phyloP scores from a whole-genome alignment of 2,113 vertebrate genomes.

The Anolis sagrei region DNA sequence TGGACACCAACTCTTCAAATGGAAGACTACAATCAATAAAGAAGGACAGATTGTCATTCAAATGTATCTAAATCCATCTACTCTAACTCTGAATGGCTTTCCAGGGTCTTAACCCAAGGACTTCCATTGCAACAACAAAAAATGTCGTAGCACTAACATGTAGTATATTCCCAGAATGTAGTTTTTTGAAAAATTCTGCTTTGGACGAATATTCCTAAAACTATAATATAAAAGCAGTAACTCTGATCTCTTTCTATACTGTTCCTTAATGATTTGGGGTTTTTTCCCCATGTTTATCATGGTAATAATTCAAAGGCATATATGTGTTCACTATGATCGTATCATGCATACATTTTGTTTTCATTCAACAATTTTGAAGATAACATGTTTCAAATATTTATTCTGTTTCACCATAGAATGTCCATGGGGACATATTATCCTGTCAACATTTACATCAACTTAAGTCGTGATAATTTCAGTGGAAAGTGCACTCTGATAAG shows the following conservation, averaged over 20 bases:
- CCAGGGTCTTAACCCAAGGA: neutral
- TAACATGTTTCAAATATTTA: neutral
- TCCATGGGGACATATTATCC: neutral
- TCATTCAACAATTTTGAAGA: neutral
- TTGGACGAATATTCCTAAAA: neutral
- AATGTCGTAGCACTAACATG: neutral
- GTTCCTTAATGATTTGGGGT: no score
- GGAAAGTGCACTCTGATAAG: neutral
- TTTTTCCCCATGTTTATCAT: no score
- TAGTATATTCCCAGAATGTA: neutral
- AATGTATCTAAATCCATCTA: neutral
- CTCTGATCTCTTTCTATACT: no score
- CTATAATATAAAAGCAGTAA: neutral
- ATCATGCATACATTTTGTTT: neutral
- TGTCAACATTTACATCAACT: neutral
- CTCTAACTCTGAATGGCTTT: neutral
- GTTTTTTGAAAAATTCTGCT: neutral
- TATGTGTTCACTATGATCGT: no score
- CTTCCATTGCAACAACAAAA: no score
- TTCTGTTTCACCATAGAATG: neutral
- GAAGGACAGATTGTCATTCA: neutral
- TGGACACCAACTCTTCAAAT: neutral
- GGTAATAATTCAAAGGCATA: no score
- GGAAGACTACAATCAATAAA: neutral
- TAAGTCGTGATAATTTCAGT: neutral